Percentiles rank a stretch among this genome's conserved stretches.
Evolutionary conservation across 2,888 invertebrate genomes (phyloP).

Genomic region (Phengaris arion): DNA sequence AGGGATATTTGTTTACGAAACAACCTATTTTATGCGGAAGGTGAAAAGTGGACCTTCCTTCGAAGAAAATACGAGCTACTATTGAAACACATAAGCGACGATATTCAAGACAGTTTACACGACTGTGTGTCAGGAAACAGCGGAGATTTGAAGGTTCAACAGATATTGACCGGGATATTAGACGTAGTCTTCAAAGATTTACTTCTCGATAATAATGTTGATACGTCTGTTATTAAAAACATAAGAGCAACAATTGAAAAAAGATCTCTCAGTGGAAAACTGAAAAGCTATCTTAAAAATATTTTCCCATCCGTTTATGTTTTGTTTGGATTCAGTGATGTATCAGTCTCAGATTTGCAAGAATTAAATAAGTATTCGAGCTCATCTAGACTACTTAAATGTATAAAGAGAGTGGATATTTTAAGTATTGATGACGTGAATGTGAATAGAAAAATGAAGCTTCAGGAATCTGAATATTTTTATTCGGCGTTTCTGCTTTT

Average conservation of each 20-base stretch:
- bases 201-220: constrained; percentile 57
- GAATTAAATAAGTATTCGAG: constrained; percentile 49
- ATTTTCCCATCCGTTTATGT: constrained; percentile 68
- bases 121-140: constrained; percentile 75
- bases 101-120: constrained; percentile 63
- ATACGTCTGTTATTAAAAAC: constrained; percentile 52
- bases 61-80: constrained; percentile 61
- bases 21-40: constrained; percentile 75
- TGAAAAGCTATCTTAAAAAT: constrained; percentile 66
- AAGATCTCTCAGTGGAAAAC: constrained; percentile 52
- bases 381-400: constrained; percentile 54
- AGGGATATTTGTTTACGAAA: constrained; percentile 76
- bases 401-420: constrained; percentile 52
- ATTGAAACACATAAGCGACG: constrained; percentile 55
- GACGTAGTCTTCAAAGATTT: constrained; percentile 69
- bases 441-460: constrained; percentile 47
- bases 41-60: constrained; percentile 71
- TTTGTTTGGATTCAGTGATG: constrained; percentile 53
- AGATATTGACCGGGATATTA: constrained; percentile 71
- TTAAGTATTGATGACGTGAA: constrained; percentile 52
- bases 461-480: constrained; percentile 49
- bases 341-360: constrained; percentile 51
- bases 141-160: constrained; percentile 72
- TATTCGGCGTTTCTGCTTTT: constrained; percentile 58
- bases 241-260: constrained; percentile 55